Percentiles rank a stretch among this genome's conserved stretches.
Conservation (phyloP, 2,113 vertebrate genomes). For the Aphyosemion australe region DNA sequence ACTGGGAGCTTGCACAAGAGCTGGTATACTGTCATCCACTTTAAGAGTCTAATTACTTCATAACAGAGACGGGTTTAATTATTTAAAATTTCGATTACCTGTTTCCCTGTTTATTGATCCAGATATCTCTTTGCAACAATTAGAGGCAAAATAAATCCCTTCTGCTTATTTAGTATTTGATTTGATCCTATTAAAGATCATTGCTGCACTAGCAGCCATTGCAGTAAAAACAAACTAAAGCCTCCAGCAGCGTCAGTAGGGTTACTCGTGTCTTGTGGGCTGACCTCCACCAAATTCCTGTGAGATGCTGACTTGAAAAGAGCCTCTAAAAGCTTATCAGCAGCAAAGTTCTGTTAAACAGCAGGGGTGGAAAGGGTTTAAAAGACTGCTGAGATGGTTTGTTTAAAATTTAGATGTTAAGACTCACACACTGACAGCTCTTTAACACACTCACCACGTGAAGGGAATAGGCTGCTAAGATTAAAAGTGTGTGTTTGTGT, state of each 20-base stretch:
- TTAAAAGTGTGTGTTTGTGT: slow-evolving; percentile 27
- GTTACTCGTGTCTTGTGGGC: background rate
- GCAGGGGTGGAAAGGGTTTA: slow-evolving; percentile 7
- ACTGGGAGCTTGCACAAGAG: background rate
- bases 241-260: slow-evolving; percentile 10
- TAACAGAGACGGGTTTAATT: slow-evolving; percentile 3
- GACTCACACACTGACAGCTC: slow-evolving; percentile 2
- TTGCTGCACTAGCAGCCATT: slow-evolving; percentile 19
- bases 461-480: background rate
- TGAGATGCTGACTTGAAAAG: slow-evolving; percentile 31
- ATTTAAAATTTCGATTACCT: slow-evolving; percentile 25
- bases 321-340: slow-evolving; percentile 25
- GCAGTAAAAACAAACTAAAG: slow-evolving; percentile 14
- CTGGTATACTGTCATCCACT: slow-evolving; percentile 15
- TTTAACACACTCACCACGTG: slow-evolving; percentile 1
- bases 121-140: slow-evolving; percentile 15
- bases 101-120: slow-evolving; percentile 36
- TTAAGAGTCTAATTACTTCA: slow-evolving; percentile 28
- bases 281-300: slow-evolving; percentile 25
- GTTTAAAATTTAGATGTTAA: slow-evolving; percentile 35
- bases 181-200: slow-evolving; percentile 2
- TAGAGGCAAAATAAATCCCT: slow-evolving; percentile 15
- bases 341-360: slow-evolving; percentile 25
- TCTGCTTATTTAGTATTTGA: slow-evolving; percentile 21
- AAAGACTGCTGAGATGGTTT: slow-evolving; percentile 31